These are phyloP conservation scores for Carettochelys insculpta DNA, from an alignment of 2,113 vertebrate species.

Conservation along the genomic window DNA sequence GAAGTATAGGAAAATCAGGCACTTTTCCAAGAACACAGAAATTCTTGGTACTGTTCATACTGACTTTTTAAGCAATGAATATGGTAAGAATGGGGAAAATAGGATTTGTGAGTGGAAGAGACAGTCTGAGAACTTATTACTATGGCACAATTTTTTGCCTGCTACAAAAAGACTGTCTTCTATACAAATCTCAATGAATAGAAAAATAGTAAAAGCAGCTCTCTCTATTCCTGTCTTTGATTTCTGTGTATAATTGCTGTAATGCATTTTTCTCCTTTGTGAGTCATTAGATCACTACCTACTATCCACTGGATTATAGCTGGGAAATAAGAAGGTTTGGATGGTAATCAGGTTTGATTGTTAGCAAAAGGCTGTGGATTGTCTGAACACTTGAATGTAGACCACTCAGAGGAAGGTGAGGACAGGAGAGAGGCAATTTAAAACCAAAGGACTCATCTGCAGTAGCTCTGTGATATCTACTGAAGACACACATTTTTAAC, in stretches of 20 bases:
- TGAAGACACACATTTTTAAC: not conserved
- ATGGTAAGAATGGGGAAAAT: not conserved
- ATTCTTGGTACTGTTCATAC: not conserved
- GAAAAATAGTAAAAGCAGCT: not conserved
- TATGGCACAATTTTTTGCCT: not conserved
- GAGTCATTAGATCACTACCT: not conserved
- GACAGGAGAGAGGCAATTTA: not conserved
- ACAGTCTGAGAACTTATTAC: not conserved
- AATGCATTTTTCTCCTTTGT: not conserved
- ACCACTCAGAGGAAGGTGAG: not conserved
- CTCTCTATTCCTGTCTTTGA: not conserved
- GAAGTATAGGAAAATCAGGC: not conserved
- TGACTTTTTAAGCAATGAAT: not conserved
- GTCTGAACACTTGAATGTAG: not conserved
- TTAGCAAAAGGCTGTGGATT: not conserved
- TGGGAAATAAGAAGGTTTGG: not conserved
- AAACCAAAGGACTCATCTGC: not conserved
- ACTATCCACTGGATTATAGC: not conserved
- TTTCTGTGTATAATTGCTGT: not conserved
- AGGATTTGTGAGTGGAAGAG: not conserved
- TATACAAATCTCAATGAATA: not conserved
- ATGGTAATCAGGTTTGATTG: not conserved
- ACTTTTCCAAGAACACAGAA: not conserved
- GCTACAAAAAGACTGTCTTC: not conserved
- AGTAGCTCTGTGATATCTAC: not conserved